Evolutionary conservation across 35 echinoderm and acorn worm species (phyloP), one percentile per base, ranked within the genome.

Genomic region (Acanthaster planci): DNA sequence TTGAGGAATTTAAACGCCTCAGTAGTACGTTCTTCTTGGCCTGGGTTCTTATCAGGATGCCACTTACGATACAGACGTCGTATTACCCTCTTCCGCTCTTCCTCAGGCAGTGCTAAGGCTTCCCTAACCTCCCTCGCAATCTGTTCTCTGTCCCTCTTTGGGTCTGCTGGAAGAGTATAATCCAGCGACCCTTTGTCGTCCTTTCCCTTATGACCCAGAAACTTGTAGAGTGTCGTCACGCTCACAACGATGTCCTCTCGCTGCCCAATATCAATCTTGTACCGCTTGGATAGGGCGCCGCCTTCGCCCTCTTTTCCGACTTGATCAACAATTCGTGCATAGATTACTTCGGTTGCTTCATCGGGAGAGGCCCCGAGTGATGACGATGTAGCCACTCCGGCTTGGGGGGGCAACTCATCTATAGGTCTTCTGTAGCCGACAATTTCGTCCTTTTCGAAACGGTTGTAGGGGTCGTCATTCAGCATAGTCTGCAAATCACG

Each of bases 11-110:
- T 36, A 55, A 78, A 78, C 15, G 75, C 64, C 52, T 52, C 32
- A 9, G n/a, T 78, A 6, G 85, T 72, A 35, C 76, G 19, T 19
- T 52, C 8, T 32, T 76, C 72, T 3, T 78, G 10, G 37, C 52
- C 60, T 14, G 32, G 47, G 52, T 87, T 87, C 37, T 78, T 87
- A 40, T 78, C 85, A 10, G 85, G 85, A 54, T 87, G 85, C 85
- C 85, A 87, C 30, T 7, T 77, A 0, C 35, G 37, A 47, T 78
- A 77, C 42, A 87, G 68, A 27, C 85, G 85, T 3, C 37, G 37
- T 1, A 87, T n/a, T 35, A 39, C 64, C 40, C 3, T 50, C 1
- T 87, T 76, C 5, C 23, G 6, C 51, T 77, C 72, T 34, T 78
- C 29, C 26, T 31, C 21, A 15, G 85, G 29, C 36, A 87, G 37